These are phyloP conservation scores for Phaethornis superciliosus DNA, from an alignment of 2,113 vertebrate genomes.

Conservation along the genomic window DNA sequence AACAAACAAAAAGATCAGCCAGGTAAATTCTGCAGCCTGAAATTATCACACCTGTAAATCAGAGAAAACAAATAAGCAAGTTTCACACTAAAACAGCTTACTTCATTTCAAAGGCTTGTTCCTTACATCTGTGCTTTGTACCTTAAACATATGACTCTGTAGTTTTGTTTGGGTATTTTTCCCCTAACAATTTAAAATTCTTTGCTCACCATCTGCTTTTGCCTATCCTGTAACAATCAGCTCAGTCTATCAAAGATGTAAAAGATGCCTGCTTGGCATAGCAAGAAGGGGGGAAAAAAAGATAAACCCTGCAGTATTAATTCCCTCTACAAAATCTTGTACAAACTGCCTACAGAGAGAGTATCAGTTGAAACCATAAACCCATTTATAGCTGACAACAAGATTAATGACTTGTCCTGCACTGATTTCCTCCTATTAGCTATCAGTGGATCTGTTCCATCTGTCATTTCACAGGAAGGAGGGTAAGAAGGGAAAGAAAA, in stretches of 20 bases:
- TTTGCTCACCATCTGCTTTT: constrained; percentile 77
- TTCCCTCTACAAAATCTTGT: constrained; percentile 70
- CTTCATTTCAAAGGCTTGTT: constrained; percentile 53
- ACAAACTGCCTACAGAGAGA: constrained; percentile 83
- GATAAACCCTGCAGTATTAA: constrained; percentile 61
- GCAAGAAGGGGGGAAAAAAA: constrained; percentile 45
- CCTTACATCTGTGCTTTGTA: constrained; percentile 59
- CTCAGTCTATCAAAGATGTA: constrained; percentile 64
- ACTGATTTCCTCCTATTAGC: constrained; percentile 89
- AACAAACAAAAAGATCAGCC: not conserved
- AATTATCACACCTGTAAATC: constrained; percentile 51
- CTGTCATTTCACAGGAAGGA: constrained; percentile 81
- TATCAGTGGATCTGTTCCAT: constrained; percentile 84
- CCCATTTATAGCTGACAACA: constrained; percentile 91
- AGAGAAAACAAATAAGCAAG: constrained; percentile 64
- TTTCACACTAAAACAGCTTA: constrained; percentile 36
- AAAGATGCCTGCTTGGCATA: constrained; percentile 60
- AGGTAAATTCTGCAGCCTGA: constrained; percentile 60
- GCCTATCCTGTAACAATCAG: constrained; percentile 66
- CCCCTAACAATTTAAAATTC: constrained; percentile 61
- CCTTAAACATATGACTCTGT: constrained; percentile 24
- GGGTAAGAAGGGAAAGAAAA: not conserved
- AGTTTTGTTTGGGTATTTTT: constrained; percentile 62
- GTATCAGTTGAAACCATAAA: constrained; percentile 87
- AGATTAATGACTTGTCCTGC: constrained; percentile 91